Percentiles rank a stretch among this genome's conserved stretches.
Conservation (phyloP, 2,888 invertebrate species). For the Caenorhabditis parvicauda region DNA sequence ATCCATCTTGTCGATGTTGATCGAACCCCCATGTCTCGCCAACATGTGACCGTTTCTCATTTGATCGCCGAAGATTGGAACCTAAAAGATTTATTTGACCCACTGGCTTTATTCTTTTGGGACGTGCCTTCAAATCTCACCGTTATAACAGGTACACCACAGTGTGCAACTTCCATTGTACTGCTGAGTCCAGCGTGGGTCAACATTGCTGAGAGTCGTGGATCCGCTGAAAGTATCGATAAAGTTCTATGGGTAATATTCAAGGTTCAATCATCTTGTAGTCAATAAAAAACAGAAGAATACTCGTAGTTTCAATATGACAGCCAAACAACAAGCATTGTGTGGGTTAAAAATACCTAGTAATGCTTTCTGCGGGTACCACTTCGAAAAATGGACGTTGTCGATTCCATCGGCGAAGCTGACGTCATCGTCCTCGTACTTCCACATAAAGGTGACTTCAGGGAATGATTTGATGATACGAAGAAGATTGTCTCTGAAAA, state of each 20-base stretch:
- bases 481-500: constrained; percentile 18
- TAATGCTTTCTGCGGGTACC: constrained; percentile 44
- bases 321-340: no score
- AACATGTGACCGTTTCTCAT: constrained; percentile 37
- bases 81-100: background rate
- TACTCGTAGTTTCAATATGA: no score
- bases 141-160: constrained; percentile 16
- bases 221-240: constrained; percentile 14
- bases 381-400: constrained; percentile 36
- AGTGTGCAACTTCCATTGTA: constrained; percentile 18
- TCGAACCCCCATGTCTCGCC: constrained; percentile 25
- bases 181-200: constrained; percentile 25
- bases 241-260: no score
- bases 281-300: no score
- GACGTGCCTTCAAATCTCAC: no score
- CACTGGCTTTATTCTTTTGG: no score
- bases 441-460: constrained; percentile 41
- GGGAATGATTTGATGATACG: constrained; percentile 16
- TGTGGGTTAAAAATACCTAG: constrained; percentile 15
- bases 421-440: constrained; percentile 32
- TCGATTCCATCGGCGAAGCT: constrained; percentile 13
- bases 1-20: constrained; percentile 22
- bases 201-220: constrained; percentile 16
- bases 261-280: no score
- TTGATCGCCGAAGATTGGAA: constrained; percentile 39